These are phyloP conservation scores for Diorhabda sublineata DNA, from an alignment of 1,140 invertebrate genomes.

Conservation along the genomic window DNA sequence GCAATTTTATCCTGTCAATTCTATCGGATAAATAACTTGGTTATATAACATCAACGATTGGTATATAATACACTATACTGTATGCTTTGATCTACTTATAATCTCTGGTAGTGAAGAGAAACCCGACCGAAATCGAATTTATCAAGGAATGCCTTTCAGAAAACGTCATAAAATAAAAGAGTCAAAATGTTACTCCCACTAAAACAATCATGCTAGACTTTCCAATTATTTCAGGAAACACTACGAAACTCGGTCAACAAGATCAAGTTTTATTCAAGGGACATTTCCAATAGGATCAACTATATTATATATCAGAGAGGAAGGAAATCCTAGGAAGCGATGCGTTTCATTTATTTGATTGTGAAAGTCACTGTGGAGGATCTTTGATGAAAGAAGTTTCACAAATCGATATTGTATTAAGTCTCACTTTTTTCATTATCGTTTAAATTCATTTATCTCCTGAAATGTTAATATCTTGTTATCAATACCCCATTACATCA, in stretches of 20 bases:
- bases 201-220: neutral
- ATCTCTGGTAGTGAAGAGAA: neutral
- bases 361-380: neutral
- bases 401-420: no score
- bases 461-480: no score
- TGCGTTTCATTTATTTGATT: neutral
- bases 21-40: no score
- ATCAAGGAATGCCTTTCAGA: neutral
- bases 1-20: no score
- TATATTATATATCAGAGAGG: neutral
- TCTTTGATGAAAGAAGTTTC: no score
- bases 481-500: no score
- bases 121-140: neutral
- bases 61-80: no score
- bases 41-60: no score
- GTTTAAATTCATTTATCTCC: no score
- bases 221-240: slow-evolving; percentile 2
- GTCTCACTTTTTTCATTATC: no score
- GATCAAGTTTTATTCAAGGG: slow-evolving; percentile 2
- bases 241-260: slow-evolving; percentile 1
- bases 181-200: neutral
- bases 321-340: neutral
- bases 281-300: slow-evolving; percentile 2
- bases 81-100: neutral
- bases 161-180: slow-evolving; percentile 1